phyloP scores from a whole-genome alignment of 2,888 invertebrate genomes.

The Platerodrilus igneus region DNA sequence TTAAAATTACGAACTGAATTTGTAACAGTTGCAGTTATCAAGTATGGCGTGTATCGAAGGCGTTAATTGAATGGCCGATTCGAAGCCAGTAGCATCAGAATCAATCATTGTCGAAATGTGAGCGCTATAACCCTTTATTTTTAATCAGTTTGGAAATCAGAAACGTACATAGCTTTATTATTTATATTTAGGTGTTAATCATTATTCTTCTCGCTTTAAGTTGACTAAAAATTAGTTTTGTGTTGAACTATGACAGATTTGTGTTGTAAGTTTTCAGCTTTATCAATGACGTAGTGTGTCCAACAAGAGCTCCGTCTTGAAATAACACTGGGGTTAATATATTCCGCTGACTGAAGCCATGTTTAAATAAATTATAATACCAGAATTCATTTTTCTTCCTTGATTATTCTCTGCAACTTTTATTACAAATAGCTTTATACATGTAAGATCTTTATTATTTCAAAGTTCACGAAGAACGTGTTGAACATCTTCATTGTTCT shows the following conservation, averaged over 20 bases:
- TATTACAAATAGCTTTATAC: too few species aligned
- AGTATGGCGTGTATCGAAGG: constrained; percentile 26
- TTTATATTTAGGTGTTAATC: constrained; percentile 36
- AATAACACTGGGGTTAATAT: constrained; percentile 31
- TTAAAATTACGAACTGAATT: background rate
- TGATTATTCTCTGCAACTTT: too few species aligned
- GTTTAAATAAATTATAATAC: constrained; percentile 12
- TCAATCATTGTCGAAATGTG: constrained; percentile 40
- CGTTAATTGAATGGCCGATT: constrained; percentile 40
- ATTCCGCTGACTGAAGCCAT: constrained; percentile 23
- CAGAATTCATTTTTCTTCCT: constrained; percentile 9
- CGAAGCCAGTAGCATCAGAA: constrained; percentile 34
- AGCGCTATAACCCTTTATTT: too few species aligned
- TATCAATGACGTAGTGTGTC: constrained; percentile 34
- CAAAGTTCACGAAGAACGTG: too few species aligned
- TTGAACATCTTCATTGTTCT: too few species aligned
- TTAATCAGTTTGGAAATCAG: constrained; percentile 40
- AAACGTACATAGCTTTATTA: constrained; percentile 36
- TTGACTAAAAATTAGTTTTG: constrained; percentile 31
- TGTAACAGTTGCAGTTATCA: constrained; percentile 3
- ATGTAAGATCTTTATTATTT: too few species aligned
- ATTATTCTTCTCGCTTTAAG: constrained; percentile 29
- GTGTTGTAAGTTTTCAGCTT: constrained; percentile 33
- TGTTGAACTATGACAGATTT: constrained; percentile 31
- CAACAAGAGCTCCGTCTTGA: constrained; percentile 34